A percentile compares a stretch with the other conserved stretches of the same genome.
phyloP scores from a whole-genome alignment of 2,888 invertebrate genomes.

The Microplitis deprimator region DNA sequence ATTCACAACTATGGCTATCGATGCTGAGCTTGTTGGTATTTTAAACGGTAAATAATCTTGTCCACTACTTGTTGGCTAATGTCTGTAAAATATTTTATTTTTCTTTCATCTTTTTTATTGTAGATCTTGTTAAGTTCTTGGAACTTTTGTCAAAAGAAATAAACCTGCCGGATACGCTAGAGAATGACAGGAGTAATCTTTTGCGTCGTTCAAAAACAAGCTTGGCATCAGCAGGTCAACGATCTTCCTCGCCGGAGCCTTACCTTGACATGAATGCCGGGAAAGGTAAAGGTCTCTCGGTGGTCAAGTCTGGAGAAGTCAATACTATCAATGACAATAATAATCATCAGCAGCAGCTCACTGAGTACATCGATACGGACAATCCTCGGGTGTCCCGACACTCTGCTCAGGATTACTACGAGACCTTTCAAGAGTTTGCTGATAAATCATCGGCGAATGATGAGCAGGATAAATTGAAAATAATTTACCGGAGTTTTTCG shows the following conservation, averaged over 20 bases:
- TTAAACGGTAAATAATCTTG: constrained; percentile 52
- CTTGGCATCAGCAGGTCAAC: constrained; percentile 29
- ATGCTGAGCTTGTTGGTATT: constrained; percentile 52
- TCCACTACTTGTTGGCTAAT: background rate
- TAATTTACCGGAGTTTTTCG: constrained; percentile 58
- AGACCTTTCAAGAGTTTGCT: constrained; percentile 54
- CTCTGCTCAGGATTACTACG: constrained; percentile 57
- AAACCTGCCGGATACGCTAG: constrained; percentile 54
- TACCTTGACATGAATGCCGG: constrained; percentile 66
- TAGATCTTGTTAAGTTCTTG: constrained; percentile 61
- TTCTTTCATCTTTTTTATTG: background rate
- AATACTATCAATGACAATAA: constrained; percentile 7
- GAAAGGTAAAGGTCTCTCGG: constrained; percentile 50
- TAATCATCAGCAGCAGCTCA: constrained; percentile 37
- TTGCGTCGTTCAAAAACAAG: constrained; percentile 55
- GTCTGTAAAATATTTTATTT: background rate
- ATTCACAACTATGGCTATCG: constrained; percentile 52
- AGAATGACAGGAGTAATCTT: constrained; percentile 54
- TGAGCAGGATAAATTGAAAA: constrained; percentile 49
- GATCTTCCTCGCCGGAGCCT: constrained; percentile 59
- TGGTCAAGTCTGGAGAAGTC: constrained; percentile 23
- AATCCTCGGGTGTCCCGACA: constrained; percentile 24
- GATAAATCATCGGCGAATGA: constrained; percentile 5
- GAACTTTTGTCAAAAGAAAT: constrained; percentile 54
- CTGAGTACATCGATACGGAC: constrained; percentile 55